Conservation (phyloP, 2,113 vertebrate species). For the Bubo blakistoni region DNA sequence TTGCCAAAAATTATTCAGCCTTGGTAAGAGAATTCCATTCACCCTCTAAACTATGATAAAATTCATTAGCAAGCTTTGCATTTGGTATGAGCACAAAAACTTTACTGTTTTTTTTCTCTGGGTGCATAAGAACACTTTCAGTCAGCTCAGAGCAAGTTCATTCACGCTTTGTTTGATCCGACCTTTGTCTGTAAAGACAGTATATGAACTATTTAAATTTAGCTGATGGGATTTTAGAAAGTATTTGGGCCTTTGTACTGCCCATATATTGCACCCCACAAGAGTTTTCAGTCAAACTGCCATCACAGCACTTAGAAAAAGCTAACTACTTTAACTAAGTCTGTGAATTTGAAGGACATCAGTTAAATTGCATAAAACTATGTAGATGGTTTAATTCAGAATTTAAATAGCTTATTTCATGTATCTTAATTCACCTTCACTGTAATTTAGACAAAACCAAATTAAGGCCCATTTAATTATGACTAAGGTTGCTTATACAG, state of each 20-base stretch:
- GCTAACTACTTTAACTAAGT: neutral
- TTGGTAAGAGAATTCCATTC: neutral
- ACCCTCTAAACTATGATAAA: neutral
- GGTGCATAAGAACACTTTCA: neutral
- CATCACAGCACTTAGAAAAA: neutral
- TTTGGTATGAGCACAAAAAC: neutral
- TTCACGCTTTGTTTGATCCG: neutral
- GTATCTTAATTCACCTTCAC: conserved; percentile 2
- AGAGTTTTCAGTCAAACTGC: neutral
- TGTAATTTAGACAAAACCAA: neutral
- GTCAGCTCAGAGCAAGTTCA: neutral
- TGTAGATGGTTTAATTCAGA: neutral
- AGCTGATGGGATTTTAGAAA: neutral
- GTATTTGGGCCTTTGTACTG: neutral
- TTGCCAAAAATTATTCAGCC: neutral
- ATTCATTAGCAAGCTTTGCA: neutral
- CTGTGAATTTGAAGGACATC: neutral
- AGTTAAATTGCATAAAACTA: neutral
- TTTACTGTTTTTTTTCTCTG: neutral
- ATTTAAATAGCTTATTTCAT: neutral
- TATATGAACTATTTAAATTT: neutral
- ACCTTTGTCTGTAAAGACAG: neutral
- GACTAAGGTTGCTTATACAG: neutral
- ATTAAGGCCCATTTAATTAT: neutral
- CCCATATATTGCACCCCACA: neutral